Conservation (phyloP, 1,140 invertebrate genomes). For the Polyergus mexicanus region DNA sequence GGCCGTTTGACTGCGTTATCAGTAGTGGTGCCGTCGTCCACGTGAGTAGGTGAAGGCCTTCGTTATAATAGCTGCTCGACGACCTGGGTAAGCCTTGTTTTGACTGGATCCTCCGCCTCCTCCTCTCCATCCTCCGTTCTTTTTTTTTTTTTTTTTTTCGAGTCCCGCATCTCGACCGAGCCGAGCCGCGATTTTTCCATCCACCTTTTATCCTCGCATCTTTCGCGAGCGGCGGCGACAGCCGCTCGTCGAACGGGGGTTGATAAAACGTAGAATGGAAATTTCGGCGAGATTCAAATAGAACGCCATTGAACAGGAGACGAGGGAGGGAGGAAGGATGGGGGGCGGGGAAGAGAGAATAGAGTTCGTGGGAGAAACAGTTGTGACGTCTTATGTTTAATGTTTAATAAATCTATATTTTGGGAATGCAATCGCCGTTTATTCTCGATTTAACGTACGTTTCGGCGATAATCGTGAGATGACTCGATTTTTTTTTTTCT, state of each 20-base stretch:
- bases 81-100: constrained; percentile 61
- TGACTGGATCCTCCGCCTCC: constrained; percentile 33
- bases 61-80: constrained; percentile 39
- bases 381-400: constrained; percentile 37
- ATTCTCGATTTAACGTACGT: constrained; percentile 1
- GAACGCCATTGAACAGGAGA: neutral
- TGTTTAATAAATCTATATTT: constrained; percentile 62
- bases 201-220: neutral
- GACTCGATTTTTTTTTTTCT: neutral
- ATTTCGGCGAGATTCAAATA: constrained; percentile 54
- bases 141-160: constrained; percentile 14
- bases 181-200: constrained; percentile 35
- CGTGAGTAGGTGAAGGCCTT: constrained; percentile 55
- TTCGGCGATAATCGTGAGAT: neutral
- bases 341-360: neutral
- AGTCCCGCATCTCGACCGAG: constrained; percentile 45
- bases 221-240: neutral
- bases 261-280: constrained; percentile 48
- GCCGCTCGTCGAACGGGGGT: neutral
- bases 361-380: neutral
- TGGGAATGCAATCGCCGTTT: neutral
- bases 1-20: constrained; percentile 61
- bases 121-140: no score
- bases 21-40: constrained; percentile 59
- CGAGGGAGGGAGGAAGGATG: no score